A percentile compares a stretch with the other conserved stretches of the same genome.
These are phyloP conservation scores for Nemurella pictetii DNA, from an alignment of 2,888 invertebrate genomes.

Conservation along the genomic window DNA sequence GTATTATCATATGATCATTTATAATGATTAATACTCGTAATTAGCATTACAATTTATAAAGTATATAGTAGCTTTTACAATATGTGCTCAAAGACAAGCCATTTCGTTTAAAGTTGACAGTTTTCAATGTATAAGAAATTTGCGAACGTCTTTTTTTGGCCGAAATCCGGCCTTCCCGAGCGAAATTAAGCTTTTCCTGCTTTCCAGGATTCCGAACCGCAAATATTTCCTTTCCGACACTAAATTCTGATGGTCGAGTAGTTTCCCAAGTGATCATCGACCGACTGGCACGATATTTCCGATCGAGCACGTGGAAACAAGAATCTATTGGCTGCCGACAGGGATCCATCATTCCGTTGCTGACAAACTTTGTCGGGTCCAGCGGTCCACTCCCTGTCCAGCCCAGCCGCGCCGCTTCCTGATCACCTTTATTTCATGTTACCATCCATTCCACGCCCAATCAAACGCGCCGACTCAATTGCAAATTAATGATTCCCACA, in stretches of 20 bases:
- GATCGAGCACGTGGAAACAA: background rate
- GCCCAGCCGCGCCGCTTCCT: background rate
- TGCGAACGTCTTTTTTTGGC: too few relatives aligned
- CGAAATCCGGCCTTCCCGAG: too few relatives aligned
- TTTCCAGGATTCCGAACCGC: background rate
- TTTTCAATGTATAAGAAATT: too few relatives aligned
- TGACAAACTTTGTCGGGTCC: background rate
- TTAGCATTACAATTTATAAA: background rate
- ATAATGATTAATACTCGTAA: background rate
- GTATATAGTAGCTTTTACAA: too few relatives aligned
- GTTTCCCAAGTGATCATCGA: background rate
- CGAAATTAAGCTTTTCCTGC: too few relatives aligned
- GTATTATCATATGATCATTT: background rate
- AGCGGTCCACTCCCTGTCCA: background rate
- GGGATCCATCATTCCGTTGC: background rate
- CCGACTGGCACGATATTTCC: background rate
- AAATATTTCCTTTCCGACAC: too few relatives aligned
- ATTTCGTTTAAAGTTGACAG: too few relatives aligned
- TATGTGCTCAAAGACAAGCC: too few relatives aligned
- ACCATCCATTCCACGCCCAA: background rate
- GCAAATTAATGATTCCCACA: background rate
- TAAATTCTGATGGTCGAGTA: background rate
- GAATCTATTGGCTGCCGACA: background rate
- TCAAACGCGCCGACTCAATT: background rate
- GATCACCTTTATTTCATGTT: background rate